Evolutionary conservation across 2,797 vertebrate genomes (phyloP).

Genomic region (Cyclopterus lumpus): DNA sequence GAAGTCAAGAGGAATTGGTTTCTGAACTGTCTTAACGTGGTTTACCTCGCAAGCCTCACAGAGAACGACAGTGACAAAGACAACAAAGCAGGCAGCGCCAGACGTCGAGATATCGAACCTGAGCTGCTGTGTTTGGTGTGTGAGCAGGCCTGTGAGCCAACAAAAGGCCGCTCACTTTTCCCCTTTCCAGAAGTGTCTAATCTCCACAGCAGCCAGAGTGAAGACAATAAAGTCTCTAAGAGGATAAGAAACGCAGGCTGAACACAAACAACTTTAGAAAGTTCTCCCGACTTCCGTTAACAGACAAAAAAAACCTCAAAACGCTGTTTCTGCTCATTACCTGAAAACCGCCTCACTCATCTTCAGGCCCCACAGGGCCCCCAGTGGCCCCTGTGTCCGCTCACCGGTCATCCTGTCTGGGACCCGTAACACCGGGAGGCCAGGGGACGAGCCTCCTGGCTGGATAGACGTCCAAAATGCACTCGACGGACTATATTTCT

Average conservation of each 20-base stretch:
- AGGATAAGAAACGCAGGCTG: conserved; percentile 25
- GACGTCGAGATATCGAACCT: neutral
- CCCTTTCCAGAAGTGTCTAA: conserved; percentile 36
- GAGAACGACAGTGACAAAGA: conserved; percentile 7
- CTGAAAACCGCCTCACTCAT: conserved; percentile 80
- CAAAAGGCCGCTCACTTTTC: conserved; percentile 36
- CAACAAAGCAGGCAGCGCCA: neutral
- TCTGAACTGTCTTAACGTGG: neutral
- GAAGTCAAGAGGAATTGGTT: conserved; percentile 27
- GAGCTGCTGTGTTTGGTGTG: conserved; percentile 10
- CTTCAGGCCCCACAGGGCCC: conserved; percentile 56
- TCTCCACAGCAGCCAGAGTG: conserved; percentile 34
- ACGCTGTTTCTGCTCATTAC: conserved; percentile 66
- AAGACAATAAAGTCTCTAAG: conserved; percentile 48
- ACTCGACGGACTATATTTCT: conserved; percentile 18
- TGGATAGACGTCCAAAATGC: conserved; percentile 28
- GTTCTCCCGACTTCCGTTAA: neutral
- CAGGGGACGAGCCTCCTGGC: conserved; percentile 48
- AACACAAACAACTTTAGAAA: conserved; percentile 15
- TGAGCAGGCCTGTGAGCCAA: conserved; percentile 33
- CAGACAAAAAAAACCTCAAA: neutral
- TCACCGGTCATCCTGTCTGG: conserved; percentile 72
- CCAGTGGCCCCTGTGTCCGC: conserved; percentile 43
- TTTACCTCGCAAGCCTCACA: neutral
- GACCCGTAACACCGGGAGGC: conserved; percentile 54